Conservation (phyloP, 2,888 invertebrate genomes). For the Erebia epiphron region DNA sequence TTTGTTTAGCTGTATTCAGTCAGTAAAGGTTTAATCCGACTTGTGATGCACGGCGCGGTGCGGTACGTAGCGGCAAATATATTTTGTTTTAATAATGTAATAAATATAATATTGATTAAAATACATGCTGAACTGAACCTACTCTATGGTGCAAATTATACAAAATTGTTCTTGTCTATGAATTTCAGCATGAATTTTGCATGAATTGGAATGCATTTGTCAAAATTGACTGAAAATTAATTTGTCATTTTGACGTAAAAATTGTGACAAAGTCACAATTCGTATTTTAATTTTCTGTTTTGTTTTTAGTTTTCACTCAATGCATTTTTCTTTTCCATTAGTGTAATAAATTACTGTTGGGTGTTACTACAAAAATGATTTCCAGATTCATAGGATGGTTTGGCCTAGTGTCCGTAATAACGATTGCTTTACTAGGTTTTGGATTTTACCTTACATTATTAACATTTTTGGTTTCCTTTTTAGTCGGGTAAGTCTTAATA, state of each 20-base stretch:
- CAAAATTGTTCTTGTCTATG: neutral
- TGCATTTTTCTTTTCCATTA: neutral
- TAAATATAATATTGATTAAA: no score
- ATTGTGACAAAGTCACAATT: conserved; percentile 20
- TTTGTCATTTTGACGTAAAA: conserved; percentile 29
- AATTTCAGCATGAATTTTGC: neutral
- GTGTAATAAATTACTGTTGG: neutral
- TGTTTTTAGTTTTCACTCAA: neutral
- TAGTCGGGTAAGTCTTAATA: conserved; percentile 69
- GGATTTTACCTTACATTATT: conserved; percentile 67
- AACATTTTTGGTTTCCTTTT: conserved; percentile 67
- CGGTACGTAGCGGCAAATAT: no score
- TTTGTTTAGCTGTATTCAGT: no score
- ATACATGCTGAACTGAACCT: no score
- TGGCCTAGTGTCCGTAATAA: conserved; percentile 67
- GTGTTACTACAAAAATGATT: conserved; percentile 48
- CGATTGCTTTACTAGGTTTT: conserved; percentile 70
- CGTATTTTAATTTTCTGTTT: conserved; percentile 25
- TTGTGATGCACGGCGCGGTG: no score
- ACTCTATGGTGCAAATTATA: no score
- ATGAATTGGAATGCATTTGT: conserved; percentile 12
- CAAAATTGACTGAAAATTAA: neutral
- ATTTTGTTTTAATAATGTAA: no score
- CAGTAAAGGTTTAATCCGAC: no score
- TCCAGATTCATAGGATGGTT: conserved; percentile 67